Base-by-base conservation (phyloP, 2,797 vertebrate genomes). In the Rhadinocentrus ornatus region DNA sequence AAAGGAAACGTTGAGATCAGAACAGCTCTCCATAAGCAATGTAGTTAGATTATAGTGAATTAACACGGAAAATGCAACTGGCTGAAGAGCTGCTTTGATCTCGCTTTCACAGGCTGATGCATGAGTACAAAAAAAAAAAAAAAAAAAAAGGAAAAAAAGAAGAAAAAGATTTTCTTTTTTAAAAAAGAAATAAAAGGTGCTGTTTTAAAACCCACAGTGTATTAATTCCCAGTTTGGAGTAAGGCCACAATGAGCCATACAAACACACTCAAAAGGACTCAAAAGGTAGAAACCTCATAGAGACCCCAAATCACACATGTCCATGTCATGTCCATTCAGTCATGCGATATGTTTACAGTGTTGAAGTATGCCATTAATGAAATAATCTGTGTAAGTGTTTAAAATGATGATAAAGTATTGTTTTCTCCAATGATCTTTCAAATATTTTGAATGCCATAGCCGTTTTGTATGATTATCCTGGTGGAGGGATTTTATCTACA, bases 331-430 rank as follows among this genome's bases (percentile, higher is more conserved):
- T 87, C 96, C 95, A 96, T 97, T 97, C 96, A 97, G 96, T 98
- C 96, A 96, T 96, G 96, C 96, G 96, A 96, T 96, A 98, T 96
- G 97, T 99, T 99, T 99, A 99, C 97, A 99, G 96, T 97, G 96
- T 97, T 98, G 96, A 97, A 95, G 96, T 97, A 96, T 76, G 90
- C 95, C 97, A 97, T 96, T 96, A 95, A 96, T 92, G 87, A 96
- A 95, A 95, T 95, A 95, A 96, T 97, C 95, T 96, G 96, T 98
- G 95, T 96, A 96, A 96, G 96, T 98, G 96, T 97, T 93, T 96
- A 93, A 78, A 95, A 95, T 84, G 81, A 90, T 88, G 94, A 96
- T 95, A 93, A 94, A 92, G 86, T 92, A 91, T 96, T 97, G 95
- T 94, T 92, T 91, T 95, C 93, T 94, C 94, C 92, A 93, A 94